Conservation (phyloP, 2,888 invertebrate species). For the Stenchaetothrips biformis region DNA sequence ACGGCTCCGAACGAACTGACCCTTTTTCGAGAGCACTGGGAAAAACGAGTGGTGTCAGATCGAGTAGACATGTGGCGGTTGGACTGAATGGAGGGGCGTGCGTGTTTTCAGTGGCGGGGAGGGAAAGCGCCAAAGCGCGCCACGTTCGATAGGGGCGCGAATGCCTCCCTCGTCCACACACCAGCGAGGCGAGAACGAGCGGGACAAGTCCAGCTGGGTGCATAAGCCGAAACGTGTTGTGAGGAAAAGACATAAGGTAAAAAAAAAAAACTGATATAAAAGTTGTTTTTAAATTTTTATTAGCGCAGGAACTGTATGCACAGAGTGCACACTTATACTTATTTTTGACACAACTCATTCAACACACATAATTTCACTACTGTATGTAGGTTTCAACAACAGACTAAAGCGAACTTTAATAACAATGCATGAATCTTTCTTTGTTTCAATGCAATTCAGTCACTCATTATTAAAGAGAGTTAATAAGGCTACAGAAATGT, state of each 20-base stretch:
- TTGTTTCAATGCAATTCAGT: background rate
- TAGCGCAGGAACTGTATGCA: background rate
- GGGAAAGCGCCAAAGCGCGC: background rate
- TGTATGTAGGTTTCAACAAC: background rate
- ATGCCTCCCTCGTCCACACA: too few relatives aligned
- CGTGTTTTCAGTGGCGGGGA: too few relatives aligned
- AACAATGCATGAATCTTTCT: constrained; percentile 13
- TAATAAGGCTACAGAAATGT: background rate
- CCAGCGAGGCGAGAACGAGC: too few relatives aligned
- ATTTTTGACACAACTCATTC: background rate
- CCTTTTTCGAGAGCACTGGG: too few relatives aligned
- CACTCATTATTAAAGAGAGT: background rate
- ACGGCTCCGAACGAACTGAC: too few relatives aligned
- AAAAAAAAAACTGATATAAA: background rate
- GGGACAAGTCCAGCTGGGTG: too few relatives aligned
- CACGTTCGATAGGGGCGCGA: background rate
- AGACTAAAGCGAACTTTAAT: constrained; percentile 17
- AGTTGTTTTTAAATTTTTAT: background rate
- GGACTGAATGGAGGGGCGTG: too few relatives aligned
- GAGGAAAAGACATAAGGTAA: background rate
- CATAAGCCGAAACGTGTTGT: too few relatives aligned
- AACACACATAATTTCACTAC: background rate
- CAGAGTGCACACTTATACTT: background rate
- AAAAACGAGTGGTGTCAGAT: too few relatives aligned
- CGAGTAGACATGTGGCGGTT: too few relatives aligned